phyloP scores from a whole-genome alignment of 2,113 vertebrate species.

The Brachirus orientalis region DNA sequence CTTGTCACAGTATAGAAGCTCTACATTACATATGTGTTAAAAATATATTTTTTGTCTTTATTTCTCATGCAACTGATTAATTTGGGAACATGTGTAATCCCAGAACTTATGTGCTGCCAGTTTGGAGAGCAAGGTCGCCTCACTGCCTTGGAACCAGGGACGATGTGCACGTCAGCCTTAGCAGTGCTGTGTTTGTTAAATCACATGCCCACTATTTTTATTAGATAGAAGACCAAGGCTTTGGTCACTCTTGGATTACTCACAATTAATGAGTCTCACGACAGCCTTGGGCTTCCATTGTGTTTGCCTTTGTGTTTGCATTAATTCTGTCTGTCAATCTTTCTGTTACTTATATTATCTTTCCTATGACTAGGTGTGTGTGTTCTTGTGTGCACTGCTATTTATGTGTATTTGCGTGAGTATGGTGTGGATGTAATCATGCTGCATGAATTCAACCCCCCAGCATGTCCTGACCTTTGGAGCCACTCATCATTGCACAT shows the following conservation, averaged over 20 bases:
- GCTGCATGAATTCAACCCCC: conserved; percentile 25
- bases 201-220: conserved; percentile 59
- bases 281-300: conserved; percentile 37
- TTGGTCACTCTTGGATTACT: conserved; percentile 45
- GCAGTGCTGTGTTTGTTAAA: conserved; percentile 44
- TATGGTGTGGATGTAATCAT: neutral
- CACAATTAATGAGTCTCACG: conserved; percentile 24
- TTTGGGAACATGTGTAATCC: neutral
- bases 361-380: neutral
- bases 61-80: too few relatives aligned
- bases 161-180: conserved; percentile 36
- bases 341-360: too few relatives aligned
- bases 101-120: neutral
- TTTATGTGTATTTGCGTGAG: neutral
- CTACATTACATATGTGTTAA: too few relatives aligned
- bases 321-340: neutral
- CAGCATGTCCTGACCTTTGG: conserved; percentile 67
- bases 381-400: neutral
- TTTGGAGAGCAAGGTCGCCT: conserved; percentile 44
- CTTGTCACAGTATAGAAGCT: too few relatives aligned
- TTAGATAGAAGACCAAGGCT: conserved; percentile 53
- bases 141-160: conserved; percentile 36
- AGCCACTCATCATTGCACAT: conserved; percentile 33
- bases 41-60: too few relatives aligned
- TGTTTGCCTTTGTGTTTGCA: conserved; percentile 34